phyloP scores from a whole-genome alignment of 2,888 invertebrate genomes.

The Asteroscopus sphinx region DNA sequence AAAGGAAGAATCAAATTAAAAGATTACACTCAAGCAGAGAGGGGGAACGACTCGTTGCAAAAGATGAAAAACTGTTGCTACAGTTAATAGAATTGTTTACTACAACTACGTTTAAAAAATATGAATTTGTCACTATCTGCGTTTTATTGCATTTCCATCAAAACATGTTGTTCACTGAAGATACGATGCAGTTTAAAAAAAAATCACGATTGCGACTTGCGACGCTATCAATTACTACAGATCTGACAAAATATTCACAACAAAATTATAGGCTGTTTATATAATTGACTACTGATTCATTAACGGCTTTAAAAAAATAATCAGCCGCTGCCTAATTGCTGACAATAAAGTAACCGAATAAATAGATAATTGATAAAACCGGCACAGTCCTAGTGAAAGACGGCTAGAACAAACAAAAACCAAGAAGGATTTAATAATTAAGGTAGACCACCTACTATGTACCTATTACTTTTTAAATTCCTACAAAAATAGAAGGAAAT shows the following conservation, averaged over 20 bases:
- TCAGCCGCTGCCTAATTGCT: conserved; percentile 18
- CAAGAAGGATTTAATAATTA: not conserved
- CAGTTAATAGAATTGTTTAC: not conserved
- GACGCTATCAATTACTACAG: too few species aligned
- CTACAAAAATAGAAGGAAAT: not conserved
- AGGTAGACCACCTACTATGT: conserved; percentile 26
- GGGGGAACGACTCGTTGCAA: too few species aligned
- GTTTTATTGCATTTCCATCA: conserved; percentile 16
- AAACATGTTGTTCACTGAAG: conserved; percentile 26
- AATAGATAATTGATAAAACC: conserved; percentile 8
- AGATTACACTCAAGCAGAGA: too few species aligned
- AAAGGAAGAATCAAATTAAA: too few species aligned
- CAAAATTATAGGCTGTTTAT: conserved; percentile 9
- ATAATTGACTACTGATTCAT: conserved; percentile 15
- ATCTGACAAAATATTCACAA: not conserved
- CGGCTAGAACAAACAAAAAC: not conserved
- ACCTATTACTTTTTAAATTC: not conserved
- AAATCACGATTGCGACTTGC: not conserved
- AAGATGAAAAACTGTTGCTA: not conserved
- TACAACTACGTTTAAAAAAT: not conserved
- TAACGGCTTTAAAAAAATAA: conserved; percentile 21
- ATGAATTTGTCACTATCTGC: conserved; percentile 9
- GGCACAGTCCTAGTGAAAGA: not conserved
- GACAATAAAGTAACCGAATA: conserved; percentile 7
- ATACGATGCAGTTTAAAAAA: conserved; percentile 15